Conservation (phyloP, 1,140 invertebrate genomes). For the Patella vulgata region DNA sequence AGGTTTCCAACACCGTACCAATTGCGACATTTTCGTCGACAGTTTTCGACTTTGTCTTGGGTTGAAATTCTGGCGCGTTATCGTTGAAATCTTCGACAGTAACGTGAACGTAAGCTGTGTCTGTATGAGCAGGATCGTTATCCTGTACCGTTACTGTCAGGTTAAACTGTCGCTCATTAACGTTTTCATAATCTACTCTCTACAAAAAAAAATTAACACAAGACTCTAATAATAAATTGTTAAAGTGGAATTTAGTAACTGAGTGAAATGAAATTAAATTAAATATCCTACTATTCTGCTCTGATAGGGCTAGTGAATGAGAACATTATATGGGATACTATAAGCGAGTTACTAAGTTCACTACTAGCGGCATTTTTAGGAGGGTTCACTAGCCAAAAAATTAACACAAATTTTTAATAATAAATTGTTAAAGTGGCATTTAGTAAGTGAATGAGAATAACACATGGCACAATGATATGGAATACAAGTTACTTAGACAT, state of each 20-base stretch:
- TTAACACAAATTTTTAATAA: no score
- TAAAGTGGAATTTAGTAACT: not conserved
- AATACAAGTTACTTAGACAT: no score
- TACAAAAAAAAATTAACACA: conserved; percentile 17
- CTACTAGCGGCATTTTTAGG: no score
- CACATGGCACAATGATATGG: no score
- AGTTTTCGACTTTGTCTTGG: conserved; percentile 33
- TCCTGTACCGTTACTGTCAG: conserved; percentile 50
- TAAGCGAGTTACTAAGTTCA: no score
- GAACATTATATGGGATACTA: no score
- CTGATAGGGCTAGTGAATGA: no score
- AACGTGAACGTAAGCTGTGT: conserved; percentile 46
- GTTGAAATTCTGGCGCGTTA: conserved; percentile 45
- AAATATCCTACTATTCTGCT: no score
- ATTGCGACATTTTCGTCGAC: conserved; percentile 36
- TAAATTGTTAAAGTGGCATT: no score
- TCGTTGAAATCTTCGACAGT: conserved; percentile 55
- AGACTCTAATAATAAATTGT: not conserved
- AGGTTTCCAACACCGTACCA: conserved; percentile 40
- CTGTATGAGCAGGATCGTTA: conserved; percentile 42
- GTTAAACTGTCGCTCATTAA: conserved; percentile 42
- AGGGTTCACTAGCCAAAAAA: no score
- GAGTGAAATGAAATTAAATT: no score
- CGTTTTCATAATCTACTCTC: conserved; percentile 52
- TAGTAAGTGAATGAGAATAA: no score